Conservation (phyloP, 2,888 invertebrate genomes). For the Tenthredo mesomela region DNA sequence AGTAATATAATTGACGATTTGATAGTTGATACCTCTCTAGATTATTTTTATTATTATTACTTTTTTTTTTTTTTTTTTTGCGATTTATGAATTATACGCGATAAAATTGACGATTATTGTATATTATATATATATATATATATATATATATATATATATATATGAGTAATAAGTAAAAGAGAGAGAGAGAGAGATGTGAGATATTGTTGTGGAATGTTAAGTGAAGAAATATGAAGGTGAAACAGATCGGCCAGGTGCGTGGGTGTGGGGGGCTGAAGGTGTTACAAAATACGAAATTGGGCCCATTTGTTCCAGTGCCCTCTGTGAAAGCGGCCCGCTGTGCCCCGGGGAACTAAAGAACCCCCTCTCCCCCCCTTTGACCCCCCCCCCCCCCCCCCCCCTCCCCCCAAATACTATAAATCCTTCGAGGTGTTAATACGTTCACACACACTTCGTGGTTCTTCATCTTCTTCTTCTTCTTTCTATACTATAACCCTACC, state of each 20-base stretch:
- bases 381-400: constrained; percentile 57
- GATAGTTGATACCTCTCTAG: too few species aligned
- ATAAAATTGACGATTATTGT: too few species aligned
- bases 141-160: too few species aligned
- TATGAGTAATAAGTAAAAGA: constrained; percentile 53
- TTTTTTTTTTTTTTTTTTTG: too few species aligned
- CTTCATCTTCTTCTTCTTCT: background rate
- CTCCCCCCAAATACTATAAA: constrained; percentile 71
- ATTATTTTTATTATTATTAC: too few species aligned
- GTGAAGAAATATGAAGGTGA: constrained; percentile 48
- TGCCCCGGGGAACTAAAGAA: constrained; percentile 66
- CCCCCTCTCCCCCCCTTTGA: constrained; percentile 58
- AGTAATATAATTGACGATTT: background rate
- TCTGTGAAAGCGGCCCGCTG: constrained; percentile 65
- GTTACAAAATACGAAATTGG: constrained; percentile 75
- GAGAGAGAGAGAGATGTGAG: background rate
- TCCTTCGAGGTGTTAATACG: constrained; percentile 76
- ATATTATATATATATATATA: too few species aligned
- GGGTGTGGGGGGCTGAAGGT: constrained; percentile 59
- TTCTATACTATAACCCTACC: background rate
- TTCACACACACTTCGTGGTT: constrained; percentile 65
- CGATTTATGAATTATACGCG: too few species aligned
- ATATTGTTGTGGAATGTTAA: constrained; percentile 13
- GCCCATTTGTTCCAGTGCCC: constrained; percentile 74
- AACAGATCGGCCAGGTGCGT: constrained; percentile 47